These are phyloP conservation scores for Brachionus calyciflorus DNA, from an alignment of 1,140 invertebrate genomes.

Conservation along the genomic window DNA sequence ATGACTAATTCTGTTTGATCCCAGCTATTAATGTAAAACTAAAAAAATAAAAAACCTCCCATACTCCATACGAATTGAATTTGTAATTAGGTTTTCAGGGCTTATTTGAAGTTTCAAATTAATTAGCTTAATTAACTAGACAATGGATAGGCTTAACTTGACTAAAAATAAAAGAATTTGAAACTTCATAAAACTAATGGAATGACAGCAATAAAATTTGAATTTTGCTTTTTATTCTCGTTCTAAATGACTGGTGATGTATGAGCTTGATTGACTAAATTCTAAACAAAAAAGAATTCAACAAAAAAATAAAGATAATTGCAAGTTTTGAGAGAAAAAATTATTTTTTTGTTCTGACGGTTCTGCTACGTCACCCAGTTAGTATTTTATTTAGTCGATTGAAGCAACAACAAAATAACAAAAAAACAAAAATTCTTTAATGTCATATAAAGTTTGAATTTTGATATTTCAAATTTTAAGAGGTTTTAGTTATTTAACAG, in stretches of 20 bases:
- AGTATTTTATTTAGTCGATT: too few species aligned
- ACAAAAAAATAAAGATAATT: slow-evolving; percentile 43
- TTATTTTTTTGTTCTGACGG: too few species aligned
- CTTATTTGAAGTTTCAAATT: slow-evolving; percentile 44
- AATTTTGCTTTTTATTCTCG: slow-evolving; percentile 16
- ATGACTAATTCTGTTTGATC: slow-evolving; percentile 28
- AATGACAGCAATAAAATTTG: slow-evolving; percentile 43
- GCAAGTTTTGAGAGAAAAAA: too few species aligned
- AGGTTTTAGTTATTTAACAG: slow-evolving; percentile 22
- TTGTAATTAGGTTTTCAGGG: slow-evolving; percentile 30
- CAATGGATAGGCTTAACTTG: background rate
- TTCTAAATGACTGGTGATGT: slow-evolving; percentile 37
- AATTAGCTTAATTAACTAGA: slow-evolving; percentile 45
- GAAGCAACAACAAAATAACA: too few species aligned
- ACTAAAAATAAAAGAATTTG: too few species aligned
- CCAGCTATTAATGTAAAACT: too few species aligned
- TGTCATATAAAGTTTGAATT: too few species aligned
- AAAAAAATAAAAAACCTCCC: too few species aligned
- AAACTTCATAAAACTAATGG: slow-evolving; percentile 19
- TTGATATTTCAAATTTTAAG: too few species aligned
- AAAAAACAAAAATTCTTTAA: too few species aligned
- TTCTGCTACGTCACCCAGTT: too few species aligned
- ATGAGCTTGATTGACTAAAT: background rate
- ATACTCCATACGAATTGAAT: background rate
- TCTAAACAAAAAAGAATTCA: background rate